Base-by-base conservation (phyloP, 2,113 vertebrate genomes). In the Harpagus bidentatus region DNA sequence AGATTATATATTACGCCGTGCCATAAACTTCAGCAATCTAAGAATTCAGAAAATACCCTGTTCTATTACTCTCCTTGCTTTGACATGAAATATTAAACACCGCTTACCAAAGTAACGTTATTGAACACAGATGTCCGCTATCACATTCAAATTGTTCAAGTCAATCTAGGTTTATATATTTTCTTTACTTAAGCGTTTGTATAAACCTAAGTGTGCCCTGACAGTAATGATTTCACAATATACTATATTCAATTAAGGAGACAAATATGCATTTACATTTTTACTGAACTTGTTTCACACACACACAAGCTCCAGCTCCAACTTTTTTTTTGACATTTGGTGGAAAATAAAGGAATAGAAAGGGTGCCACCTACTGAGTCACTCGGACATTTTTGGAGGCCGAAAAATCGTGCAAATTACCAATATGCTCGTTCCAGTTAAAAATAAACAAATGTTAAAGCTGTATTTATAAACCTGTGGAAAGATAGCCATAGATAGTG, bases 11-110 rank as follows among this genome's bases (percentile, higher is more conserved):
- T 95, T 96, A 89, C 6, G 13, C 94, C 4, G 13, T 91, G 78
- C 92, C 94, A 95, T 96, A 97, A 97, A 98, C 87, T 95, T 61
- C 88, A 90, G 96, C 94, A 95, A 98, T 90, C 96, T 95, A 89
- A 94, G 96, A 97, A 96, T 96, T 97, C 95, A 96, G 93, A 97
- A 96, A 97, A 96, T 97, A 96, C 84, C 89, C 82, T 0, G 13
- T 93, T 76, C 97, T 97, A 96, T 97, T 96, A 96, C 94, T 93
- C 94, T 86, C 93, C 94, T 88, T 18, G 17, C 89, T 92, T 92
- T 97, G 97, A 97, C 97, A 97, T 98, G 98, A 98, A 98, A 98
- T 98, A 98, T 98, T 98, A 98, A 98, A 98, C 98, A 98, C 95
- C 48, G 93, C 97, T 97, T 98, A 98, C 97, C 96, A 98, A 97